These are phyloP conservation scores for Micrastur ruficollis DNA, from an alignment of 2,797 vertebrate species.

Conservation along the genomic window DNA sequence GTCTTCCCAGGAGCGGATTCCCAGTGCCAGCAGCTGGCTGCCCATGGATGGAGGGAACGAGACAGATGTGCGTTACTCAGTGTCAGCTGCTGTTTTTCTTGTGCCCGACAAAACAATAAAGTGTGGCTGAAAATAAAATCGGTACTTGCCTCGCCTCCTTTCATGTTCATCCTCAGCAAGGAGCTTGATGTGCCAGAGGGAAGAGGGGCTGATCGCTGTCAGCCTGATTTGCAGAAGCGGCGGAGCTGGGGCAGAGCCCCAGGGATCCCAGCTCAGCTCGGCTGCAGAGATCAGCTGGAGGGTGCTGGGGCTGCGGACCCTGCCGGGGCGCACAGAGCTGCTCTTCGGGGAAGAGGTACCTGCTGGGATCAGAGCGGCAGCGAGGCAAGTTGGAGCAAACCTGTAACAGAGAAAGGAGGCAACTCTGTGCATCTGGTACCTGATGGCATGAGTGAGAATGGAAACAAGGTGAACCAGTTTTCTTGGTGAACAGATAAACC, in stretches of 20 bases:
- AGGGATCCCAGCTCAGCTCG: not conserved
- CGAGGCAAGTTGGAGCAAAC: not conserved
- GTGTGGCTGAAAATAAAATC: not conserved
- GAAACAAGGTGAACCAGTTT: not conserved
- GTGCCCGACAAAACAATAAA: not conserved
- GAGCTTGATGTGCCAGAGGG: not conserved
- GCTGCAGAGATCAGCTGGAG: not conserved
- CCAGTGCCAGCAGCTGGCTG: not conserved
- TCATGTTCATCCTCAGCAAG: fast-evolving
- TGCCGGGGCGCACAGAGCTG: not conserved
- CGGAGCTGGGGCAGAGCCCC: fast-evolving
- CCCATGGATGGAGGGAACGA: not conserved
- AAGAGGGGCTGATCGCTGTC: not conserved
- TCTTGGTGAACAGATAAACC: not conserved
- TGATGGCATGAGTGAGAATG: fast-evolving
- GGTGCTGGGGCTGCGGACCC: not conserved
- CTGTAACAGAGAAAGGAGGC: not conserved
- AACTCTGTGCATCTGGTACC: not conserved
- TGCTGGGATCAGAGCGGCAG: fast-evolving
- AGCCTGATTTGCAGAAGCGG: fast-evolving
- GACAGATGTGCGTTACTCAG: not conserved
- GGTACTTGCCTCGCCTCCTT: not conserved
- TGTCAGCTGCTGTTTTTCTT: not conserved
- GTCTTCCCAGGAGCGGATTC: not conserved
- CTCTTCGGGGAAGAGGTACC: fast-evolving